A percentile compares a stretch with the other conserved stretches of the same genome.
These are phyloP conservation scores for Brachionus sp. DNA, from an alignment of 1,140 invertebrate genomes.

Conservation along the genomic window DNA sequence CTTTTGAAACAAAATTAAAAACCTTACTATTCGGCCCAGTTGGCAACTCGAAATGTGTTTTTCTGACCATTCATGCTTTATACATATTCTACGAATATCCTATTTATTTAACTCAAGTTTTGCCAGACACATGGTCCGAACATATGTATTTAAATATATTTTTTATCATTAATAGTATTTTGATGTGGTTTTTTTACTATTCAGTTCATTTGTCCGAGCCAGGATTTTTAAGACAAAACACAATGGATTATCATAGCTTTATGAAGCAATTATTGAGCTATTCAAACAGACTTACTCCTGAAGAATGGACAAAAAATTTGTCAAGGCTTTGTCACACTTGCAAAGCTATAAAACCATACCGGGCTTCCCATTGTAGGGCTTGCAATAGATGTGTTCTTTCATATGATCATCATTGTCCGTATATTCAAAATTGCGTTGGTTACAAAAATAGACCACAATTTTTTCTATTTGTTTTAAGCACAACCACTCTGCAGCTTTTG, in stretches of 20 bases:
- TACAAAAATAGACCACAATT: conserved; percentile 58
- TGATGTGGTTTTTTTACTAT: conserved; percentile 89
- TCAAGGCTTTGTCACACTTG: conserved; percentile 84
- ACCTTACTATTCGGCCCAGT: conserved; percentile 81
- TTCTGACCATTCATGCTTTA: conserved; percentile 77
- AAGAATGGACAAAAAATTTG: conserved; percentile 79
- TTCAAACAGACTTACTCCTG: not conserved
- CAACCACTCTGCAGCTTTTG: not conserved
- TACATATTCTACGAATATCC: conserved; percentile 75
- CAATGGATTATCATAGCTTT: conserved; percentile 79
- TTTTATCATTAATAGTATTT: conserved; percentile 80
- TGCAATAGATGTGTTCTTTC: conserved; percentile 56
- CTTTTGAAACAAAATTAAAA: conserved; percentile 48
- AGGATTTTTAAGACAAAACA: conserved; percentile 79
- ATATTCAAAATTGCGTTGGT: conserved; percentile 59
- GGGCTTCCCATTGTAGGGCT: conserved; percentile 58
- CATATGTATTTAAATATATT: conserved; percentile 77
- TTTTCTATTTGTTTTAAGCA: conserved; percentile 53
- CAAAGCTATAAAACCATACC: conserved; percentile 67
- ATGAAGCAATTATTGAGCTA: conserved; percentile 63
- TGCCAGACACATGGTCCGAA: conserved; percentile 84
- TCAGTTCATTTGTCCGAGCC: conserved; percentile 80
- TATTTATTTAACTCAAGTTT: conserved; percentile 63
- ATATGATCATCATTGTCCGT: conserved; percentile 60
- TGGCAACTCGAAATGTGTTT: conserved; percentile 78